phyloP scores from a whole-genome alignment of 1,140 invertebrate species.

The Tetranychus cinnabarinus region DNA sequence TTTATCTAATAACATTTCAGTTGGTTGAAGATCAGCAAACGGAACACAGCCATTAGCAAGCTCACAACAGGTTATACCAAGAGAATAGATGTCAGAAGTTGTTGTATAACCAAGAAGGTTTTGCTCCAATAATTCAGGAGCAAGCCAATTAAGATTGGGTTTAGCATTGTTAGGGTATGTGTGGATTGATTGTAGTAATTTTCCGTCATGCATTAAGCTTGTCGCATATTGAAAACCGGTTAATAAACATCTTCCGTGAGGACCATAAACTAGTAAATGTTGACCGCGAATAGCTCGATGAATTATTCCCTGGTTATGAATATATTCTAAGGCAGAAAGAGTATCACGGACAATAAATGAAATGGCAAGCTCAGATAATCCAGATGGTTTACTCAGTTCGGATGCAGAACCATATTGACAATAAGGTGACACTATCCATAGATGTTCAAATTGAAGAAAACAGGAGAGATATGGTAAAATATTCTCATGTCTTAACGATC shows the following conservation, averaged over 20 bases:
- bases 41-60: slow-evolving; percentile 66
- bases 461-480: slow-evolving; percentile 42
- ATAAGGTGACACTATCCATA: slow-evolving; percentile 46
- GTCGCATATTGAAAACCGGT: slow-evolving; percentile 52
- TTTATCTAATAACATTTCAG: slow-evolving; percentile 71
- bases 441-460: slow-evolving; percentile 40
- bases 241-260: slow-evolving; percentile 38
- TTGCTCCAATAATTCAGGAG: slow-evolving; percentile 71
- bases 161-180: slow-evolving; percentile 41
- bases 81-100: slow-evolving; percentile 68
- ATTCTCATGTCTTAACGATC: slow-evolving; percentile 51
- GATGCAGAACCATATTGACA: slow-evolving; percentile 7
- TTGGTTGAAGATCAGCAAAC: slow-evolving; percentile 51
- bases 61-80: slow-evolving; percentile 67
- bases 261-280: slow-evolving; percentile 47
- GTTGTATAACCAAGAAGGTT: slow-evolving; percentile 66
- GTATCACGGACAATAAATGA: slow-evolving; percentile 52
- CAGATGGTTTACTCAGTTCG: slow-evolving; percentile 25
- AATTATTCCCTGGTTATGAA: slow-evolving; percentile 58
- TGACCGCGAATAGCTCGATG: slow-evolving; percentile 32
- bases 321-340: slow-evolving; percentile 49
- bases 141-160: slow-evolving; percentile 56
- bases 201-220: slow-evolving; percentile 40
- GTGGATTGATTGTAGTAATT: slow-evolving; percentile 38
- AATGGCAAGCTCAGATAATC: slow-evolving; percentile 53